Evolutionary conservation across 2,113 vertebrate genomes (phyloP).

Genomic region (Genyomyrus donnyi): DNA sequence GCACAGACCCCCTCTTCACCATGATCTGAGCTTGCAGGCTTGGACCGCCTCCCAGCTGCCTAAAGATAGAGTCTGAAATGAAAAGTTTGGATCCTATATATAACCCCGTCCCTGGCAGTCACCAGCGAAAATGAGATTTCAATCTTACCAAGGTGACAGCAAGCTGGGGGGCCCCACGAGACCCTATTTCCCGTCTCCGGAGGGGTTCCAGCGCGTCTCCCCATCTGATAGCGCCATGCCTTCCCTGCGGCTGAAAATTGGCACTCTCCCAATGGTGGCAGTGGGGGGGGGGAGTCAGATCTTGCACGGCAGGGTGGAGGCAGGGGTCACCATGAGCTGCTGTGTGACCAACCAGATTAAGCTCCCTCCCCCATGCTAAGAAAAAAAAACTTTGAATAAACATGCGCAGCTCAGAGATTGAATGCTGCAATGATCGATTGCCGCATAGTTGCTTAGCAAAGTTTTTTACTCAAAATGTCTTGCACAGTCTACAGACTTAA

Average conservation of each 20-base stretch:
- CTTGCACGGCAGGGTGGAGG: not conserved
- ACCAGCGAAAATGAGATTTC: not conserved
- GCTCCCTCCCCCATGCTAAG: not conserved
- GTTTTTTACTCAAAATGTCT: not conserved
- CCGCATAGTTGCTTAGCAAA: not conserved
- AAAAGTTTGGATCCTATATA: not conserved
- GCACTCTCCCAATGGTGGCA: not conserved
- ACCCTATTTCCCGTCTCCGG: not conserved
- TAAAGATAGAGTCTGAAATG: not conserved
- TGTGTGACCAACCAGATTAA: not conserved
- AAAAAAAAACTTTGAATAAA: not conserved
- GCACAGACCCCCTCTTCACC: not conserved
- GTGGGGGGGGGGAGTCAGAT: not conserved
- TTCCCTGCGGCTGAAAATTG: conserved; percentile 4
- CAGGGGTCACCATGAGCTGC: not conserved
- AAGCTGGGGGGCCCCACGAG: not conserved
- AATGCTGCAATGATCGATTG: not conserved
- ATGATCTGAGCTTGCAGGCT: not conserved
- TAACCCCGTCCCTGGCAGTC: not conserved
- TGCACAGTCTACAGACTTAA: not conserved
- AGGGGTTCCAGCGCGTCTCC: not conserved
- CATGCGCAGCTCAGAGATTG: not conserved
- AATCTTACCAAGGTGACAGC: not conserved
- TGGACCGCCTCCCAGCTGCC: not conserved
- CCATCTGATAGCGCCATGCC: not conserved